These are phyloP conservation scores for Verasper variegatus DNA, from an alignment of 2,113 vertebrate genomes.

Conservation along the genomic window DNA sequence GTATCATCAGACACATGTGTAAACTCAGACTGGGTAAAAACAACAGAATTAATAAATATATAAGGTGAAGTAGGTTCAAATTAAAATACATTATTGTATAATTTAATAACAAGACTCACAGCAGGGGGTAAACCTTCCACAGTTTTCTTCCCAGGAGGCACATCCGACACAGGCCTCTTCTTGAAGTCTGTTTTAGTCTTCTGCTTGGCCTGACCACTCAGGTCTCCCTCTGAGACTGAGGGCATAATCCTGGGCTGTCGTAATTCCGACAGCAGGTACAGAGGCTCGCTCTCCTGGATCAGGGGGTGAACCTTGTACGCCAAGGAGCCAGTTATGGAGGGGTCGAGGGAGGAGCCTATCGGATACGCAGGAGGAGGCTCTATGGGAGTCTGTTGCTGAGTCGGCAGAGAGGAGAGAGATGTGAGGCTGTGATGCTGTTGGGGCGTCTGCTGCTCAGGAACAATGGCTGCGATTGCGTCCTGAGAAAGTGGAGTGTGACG, in stretches of 20 bases:
- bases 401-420: conserved; percentile 54
- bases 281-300: conserved; percentile 82
- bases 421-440: conserved; percentile 57
- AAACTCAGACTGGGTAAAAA: no score
- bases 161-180: conserved; percentile 91
- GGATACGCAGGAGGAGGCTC: conserved; percentile 85
- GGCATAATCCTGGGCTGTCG: conserved; percentile 86
- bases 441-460: conserved; percentile 54
- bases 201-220: conserved; percentile 86
- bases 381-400: conserved; percentile 75
- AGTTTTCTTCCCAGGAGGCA: conserved; percentile 88
- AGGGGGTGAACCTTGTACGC: conserved; percentile 86
- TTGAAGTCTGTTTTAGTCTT: conserved; percentile 88
- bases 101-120: conserved; percentile 80
- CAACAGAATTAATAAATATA: neutral
- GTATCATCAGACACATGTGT: no score
- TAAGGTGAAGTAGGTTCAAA: neutral
- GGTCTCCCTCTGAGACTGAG: conserved; percentile 92
- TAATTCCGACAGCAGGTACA: conserved; percentile 77
- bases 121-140: conserved; percentile 92
- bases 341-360: conserved; percentile 78
- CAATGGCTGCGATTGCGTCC: conserved; percentile 67
- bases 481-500: conserved; percentile 76
- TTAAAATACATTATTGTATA: neutral
- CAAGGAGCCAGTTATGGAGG: conserved; percentile 77